These are phyloP conservation scores for Spheniscus humboldti DNA, from an alignment of 2,797 vertebrate genomes.

Conservation along the genomic window DNA sequence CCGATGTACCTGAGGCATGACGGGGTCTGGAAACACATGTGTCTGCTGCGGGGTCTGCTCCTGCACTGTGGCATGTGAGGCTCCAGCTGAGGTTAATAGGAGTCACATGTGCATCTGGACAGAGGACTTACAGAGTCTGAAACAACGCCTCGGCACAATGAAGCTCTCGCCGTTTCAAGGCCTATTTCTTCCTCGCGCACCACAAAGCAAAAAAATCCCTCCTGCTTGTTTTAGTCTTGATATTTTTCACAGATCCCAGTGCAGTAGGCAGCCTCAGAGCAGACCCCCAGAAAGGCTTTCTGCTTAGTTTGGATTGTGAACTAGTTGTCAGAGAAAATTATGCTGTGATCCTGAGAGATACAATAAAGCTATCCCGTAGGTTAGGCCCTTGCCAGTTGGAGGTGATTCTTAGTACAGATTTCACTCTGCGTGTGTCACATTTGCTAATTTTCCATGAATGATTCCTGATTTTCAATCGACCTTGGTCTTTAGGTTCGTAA, in stretches of 20 bases:
- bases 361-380: constrained; percentile 39
- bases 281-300: neutral
- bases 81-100: neutral
- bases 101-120: neutral
- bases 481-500: constrained; percentile 43
- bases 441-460: constrained; percentile 52
- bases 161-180: neutral
- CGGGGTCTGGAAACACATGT: neutral
- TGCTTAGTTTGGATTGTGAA: neutral
- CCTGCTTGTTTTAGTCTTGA: neutral
- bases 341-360: constrained; percentile 8
- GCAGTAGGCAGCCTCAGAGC: neutral
- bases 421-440: neutral
- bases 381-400: constrained; percentile 31
- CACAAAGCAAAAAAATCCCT: neutral
- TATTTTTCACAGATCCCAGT: neutral
- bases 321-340: constrained; percentile 37
- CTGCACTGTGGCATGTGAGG: neutral
- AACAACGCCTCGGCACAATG: neutral
- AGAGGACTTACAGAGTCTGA: neutral
- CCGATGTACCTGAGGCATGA: neutral
- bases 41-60: neutral
- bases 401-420: neutral
- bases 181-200: neutral
- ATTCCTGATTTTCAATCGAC: constrained; percentile 52